These are phyloP conservation scores for Habrosyne pyritoides DNA, from an alignment of 2,888 invertebrate genomes.

Conservation along the genomic window DNA sequence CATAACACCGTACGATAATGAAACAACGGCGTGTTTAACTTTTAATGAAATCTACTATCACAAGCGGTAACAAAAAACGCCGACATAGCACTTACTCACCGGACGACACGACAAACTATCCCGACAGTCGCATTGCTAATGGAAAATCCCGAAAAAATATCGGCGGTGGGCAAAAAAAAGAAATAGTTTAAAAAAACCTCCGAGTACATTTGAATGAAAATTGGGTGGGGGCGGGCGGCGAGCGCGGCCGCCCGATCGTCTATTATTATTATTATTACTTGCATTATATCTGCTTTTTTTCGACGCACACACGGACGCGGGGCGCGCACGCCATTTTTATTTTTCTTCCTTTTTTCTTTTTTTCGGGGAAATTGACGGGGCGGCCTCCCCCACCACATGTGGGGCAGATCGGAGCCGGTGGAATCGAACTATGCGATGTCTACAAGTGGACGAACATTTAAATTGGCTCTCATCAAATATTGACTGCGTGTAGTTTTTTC, in stretches of 20 bases:
- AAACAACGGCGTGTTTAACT: conserved; percentile 41
- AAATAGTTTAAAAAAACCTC: conserved; percentile 70
- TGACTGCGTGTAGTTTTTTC: conserved; percentile 82
- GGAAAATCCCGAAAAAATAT: conserved; percentile 81
- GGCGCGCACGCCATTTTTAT: conserved; percentile 71
- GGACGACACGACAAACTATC: conserved; percentile 60
- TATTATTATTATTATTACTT: conserved; percentile 83
- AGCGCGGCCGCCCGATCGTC: conserved; percentile 71
- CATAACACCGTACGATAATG: conserved; percentile 11
- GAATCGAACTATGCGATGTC: conserved; percentile 80
- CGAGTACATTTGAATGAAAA: conserved; percentile 82
- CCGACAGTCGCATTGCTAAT: conserved; percentile 74
- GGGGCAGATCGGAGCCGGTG: conserved; percentile 44
- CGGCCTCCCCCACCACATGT: conserved; percentile 59
- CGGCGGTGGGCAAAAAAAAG: conserved; percentile 51
- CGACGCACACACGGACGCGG: conserved; percentile 70
- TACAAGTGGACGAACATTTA: conserved; percentile 83
- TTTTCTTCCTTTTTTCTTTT: conserved; percentile 77
- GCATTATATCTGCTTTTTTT: conserved; percentile 83
- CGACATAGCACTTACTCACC: conserved; percentile 56
- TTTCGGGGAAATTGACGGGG: conserved; percentile 69
- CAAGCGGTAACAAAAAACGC: conserved; percentile 43
- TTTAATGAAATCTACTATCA: conserved; percentile 57
- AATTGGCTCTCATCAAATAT: conserved; percentile 84
- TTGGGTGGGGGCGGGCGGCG: conserved; percentile 73